Conservation (phyloP, 2,797 vertebrate species). For the Percopsis omiscomaycus region DNA sequence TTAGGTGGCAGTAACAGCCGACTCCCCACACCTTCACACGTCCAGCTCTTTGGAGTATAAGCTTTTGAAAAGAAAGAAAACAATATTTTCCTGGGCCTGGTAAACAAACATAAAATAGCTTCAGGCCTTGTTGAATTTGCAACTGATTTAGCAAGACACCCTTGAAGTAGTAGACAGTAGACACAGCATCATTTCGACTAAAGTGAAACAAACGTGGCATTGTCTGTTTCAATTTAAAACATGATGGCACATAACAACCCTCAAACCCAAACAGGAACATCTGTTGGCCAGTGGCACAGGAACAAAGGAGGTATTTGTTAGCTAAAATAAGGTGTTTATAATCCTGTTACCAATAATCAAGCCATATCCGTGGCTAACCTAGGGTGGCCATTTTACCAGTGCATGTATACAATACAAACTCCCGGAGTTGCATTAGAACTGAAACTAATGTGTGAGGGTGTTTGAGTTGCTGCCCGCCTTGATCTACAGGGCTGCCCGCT, state of each 20-base stretch:
- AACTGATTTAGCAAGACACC: slow-evolving; percentile 28
- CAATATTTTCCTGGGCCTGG: neutral
- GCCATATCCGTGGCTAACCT: too few species aligned
- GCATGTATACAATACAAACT: too few species aligned
- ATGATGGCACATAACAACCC: slow-evolving; percentile 33
- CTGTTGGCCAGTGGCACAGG: too few species aligned
- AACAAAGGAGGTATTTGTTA: too few species aligned
- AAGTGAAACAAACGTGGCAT: neutral
- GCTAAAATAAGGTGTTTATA: too few species aligned
- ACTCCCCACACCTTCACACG: slow-evolving; percentile 27
- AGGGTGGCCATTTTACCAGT: too few species aligned
- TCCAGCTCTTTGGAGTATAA: slow-evolving; percentile 45
- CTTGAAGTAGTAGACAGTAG: neutral
- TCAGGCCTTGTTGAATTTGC: slow-evolving; percentile 12
- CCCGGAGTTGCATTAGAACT: slow-evolving; percentile 4
- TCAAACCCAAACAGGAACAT: too few species aligned
- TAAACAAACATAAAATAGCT: slow-evolving; percentile 7
- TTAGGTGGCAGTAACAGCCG: slow-evolving; percentile 25
- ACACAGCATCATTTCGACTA: too few species aligned
- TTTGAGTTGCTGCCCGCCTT: slow-evolving; percentile 58
- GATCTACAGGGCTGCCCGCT: slow-evolving; percentile 57
- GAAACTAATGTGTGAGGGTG: slow-evolving; percentile 43
- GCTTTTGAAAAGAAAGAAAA: slow-evolving; percentile 23
- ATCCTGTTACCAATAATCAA: too few species aligned
- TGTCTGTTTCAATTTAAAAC: slow-evolving; percentile 25